A percentile compares a stretch with the other conserved stretches of the same genome.
Conservation (phyloP, 2,113 vertebrate genomes). For the Pteruthius melanotis region DNA sequence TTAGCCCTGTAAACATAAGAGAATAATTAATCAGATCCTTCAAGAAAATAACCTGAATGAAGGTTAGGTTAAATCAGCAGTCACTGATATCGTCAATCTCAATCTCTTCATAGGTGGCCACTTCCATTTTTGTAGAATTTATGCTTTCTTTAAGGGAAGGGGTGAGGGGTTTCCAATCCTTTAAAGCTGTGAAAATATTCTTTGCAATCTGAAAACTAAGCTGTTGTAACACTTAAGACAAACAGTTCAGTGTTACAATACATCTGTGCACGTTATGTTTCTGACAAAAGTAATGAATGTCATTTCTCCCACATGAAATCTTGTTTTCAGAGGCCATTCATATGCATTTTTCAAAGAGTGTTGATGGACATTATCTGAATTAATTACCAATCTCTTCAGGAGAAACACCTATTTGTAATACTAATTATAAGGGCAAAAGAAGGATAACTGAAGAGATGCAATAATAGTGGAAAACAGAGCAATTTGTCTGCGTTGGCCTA, state of each 20-base stretch:
- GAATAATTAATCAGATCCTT: slow-evolving; percentile 11
- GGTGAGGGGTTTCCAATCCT: neutral
- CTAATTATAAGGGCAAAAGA: neutral
- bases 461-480: neutral
- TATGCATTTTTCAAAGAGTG: neutral
- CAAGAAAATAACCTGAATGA: neutral
- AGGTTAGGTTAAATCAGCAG: neutral
- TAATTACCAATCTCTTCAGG: neutral
- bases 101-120: neutral
- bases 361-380: neutral
- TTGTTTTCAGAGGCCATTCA: neutral
- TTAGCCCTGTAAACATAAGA: slow-evolving; percentile 79
- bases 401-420: neutral
- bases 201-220: neutral
- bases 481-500: neutral
- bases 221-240: neutral
- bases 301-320: neutral
- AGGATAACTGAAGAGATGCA: neutral
- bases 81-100: neutral
- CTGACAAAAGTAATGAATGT: neutral
- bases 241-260: neutral
- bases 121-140: neutral
- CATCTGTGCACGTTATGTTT: neutral
- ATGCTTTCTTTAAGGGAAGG: neutral
- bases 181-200: neutral